These are phyloP conservation scores for Acipenser ruthenus DNA, from an alignment of 2,797 vertebrate species.

Conservation along the genomic window DNA sequence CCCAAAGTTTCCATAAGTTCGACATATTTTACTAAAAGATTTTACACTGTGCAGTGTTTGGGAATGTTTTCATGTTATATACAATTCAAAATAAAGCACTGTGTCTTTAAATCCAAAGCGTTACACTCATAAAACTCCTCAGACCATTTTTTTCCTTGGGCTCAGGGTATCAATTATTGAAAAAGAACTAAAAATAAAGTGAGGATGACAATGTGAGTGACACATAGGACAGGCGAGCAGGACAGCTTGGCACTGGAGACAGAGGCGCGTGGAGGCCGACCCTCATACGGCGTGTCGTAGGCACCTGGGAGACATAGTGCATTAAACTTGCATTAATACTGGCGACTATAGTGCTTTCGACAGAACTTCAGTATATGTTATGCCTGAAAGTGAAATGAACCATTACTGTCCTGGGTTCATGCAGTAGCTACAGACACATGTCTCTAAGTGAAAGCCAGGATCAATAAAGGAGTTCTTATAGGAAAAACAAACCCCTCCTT, in stretches of 20 bases:
- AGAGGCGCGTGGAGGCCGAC: slow-evolving; percentile 1
- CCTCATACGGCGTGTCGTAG: background rate
- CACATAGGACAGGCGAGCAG: background rate
- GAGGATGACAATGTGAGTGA: slow-evolving; percentile 13
- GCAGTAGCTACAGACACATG: too few species aligned
- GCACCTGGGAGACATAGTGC: slow-evolving; percentile 8
- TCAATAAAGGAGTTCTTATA: too few species aligned
- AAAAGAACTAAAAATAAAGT: slow-evolving; percentile 60
- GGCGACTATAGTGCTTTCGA: background rate
- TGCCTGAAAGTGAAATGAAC: background rate
- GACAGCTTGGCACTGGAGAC: slow-evolving; percentile 1
- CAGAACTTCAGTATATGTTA: background rate
- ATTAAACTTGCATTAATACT: slow-evolving; percentile 18
- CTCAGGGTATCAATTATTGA: slow-evolving; percentile 61
- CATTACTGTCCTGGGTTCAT: background rate
- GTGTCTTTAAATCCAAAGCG: background rate
- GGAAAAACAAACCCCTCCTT: too few species aligned
- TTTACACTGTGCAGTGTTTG: too few species aligned
- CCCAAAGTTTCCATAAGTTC: too few species aligned
- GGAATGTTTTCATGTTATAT: too few species aligned
- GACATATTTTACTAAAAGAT: too few species aligned
- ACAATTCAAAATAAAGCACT: background rate
- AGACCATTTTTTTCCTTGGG: slow-evolving; percentile 36
- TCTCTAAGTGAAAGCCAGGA: too few species aligned
- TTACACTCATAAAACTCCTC: background rate